Conservation (phyloP, 2,888 invertebrate species). For the Aspidiotus rigidus region DNA sequence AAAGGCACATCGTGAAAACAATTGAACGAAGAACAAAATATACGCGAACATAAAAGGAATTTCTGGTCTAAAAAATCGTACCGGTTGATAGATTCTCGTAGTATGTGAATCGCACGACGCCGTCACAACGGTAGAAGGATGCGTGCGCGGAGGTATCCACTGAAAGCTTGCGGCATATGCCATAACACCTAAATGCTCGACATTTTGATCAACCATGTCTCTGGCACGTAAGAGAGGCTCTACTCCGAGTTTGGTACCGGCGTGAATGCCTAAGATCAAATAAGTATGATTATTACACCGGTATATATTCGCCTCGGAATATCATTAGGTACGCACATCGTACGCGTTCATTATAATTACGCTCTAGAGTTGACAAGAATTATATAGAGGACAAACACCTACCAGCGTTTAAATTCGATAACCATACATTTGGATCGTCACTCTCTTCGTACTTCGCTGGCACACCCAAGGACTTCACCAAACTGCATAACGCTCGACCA, state of each 20-base stretch:
- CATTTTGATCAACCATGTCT: conserved; percentile 89
- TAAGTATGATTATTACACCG: background rate
- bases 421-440: conserved; percentile 68
- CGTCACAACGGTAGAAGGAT: conserved; percentile 69
- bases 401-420: conserved; percentile 69
- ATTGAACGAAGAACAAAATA: conserved; percentile 1
- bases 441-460: conserved; percentile 47
- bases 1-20: background rate
- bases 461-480: conserved; percentile 83
- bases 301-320: background rate
- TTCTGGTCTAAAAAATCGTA: conserved; percentile 44
- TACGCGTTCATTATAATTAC: no score
- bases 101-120: conserved; percentile 74
- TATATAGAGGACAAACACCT: conserved; percentile 36
- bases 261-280: conserved; percentile 48
- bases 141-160: conserved; percentile 75
- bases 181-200: conserved; percentile 96
- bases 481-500: conserved; percentile 74
- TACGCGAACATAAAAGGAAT: conserved; percentile 5
- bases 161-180: conserved; percentile 89
- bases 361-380: background rate
- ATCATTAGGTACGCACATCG: background rate
- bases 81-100: conserved; percentile 75
- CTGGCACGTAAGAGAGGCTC: conserved; percentile 82
- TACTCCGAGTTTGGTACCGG: conserved; percentile 61